Conservation (phyloP, 2,797 vertebrate genomes). For the Chlorospingus flavigularis region DNA sequence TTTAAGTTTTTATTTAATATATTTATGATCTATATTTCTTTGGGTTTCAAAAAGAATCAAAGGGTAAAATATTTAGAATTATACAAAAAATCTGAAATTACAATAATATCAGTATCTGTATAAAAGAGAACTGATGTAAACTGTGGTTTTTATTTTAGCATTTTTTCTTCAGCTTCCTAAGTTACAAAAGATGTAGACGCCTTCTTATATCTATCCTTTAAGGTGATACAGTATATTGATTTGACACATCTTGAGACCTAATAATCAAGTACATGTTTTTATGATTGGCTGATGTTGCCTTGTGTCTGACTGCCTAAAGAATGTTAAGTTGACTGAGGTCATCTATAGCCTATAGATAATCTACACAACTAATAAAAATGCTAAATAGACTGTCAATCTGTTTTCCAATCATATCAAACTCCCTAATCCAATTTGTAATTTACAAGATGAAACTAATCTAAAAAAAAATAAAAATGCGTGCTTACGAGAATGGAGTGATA, state of each 20-base stretch:
- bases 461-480: conserved; percentile 15
- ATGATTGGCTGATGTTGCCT: conserved; percentile 68
- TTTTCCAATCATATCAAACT: conserved; percentile 48
- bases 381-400: conserved; percentile 55
- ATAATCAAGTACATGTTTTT: conserved; percentile 71
- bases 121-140: neutral
- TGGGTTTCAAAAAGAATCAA: neutral
- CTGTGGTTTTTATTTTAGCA: neutral
- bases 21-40: neutral
- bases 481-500: neutral
- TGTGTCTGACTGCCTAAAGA: conserved; percentile 55
- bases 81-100: neutral
- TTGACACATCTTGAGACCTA: conserved; percentile 65
- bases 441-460: conserved; percentile 48
- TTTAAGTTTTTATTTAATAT: neutral
- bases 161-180: conserved; percentile 9
- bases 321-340: conserved; percentile 67
- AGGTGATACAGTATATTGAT: conserved; percentile 69
- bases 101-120: neutral
- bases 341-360: conserved; percentile 68
- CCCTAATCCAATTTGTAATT: conserved; percentile 59
- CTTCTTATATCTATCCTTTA: conserved; percentile 43
- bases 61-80: neutral
- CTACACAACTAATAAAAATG: conserved; percentile 71
- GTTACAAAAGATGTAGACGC: neutral